These are phyloP conservation scores for Drosophila kanapiae DNA, from an alignment of 1,140 invertebrate genomes.

Conservation along the genomic window DNA sequence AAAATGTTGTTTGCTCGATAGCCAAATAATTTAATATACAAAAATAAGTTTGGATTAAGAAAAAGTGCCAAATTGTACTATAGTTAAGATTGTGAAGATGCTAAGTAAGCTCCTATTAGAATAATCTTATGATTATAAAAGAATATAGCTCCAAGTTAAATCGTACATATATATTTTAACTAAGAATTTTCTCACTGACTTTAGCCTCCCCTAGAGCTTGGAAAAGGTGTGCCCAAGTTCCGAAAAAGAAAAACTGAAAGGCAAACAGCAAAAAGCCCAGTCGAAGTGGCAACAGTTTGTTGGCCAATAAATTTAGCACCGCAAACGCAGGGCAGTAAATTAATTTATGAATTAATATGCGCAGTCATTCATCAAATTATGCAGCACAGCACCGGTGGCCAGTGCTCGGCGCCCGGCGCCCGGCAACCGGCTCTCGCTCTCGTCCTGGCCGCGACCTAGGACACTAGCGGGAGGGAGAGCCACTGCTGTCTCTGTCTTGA, in stretches of 20 bases:
- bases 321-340: constrained; percentile 64
- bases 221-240: neutral
- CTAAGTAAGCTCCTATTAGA: too few species aligned
- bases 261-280: too few species aligned
- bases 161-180: too few species aligned
- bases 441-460: constrained; percentile 35
- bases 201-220: too few species aligned
- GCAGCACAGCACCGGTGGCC: constrained; percentile 22
- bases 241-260: constrained; percentile 16
- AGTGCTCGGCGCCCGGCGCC: neutral
- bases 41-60: too few species aligned
- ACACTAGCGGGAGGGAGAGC: constrained; percentile 9
- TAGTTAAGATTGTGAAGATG: too few species aligned
- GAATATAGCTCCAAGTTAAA: too few species aligned
- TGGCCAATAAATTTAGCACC: constrained; percentile 58
- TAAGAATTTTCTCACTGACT: neutral
- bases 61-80: too few species aligned
- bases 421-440: constrained; percentile 4
- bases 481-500: constrained; percentile 52
- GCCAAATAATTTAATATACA: too few species aligned
- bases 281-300: constrained; percentile 60
- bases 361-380: constrained; percentile 82
- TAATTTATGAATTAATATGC: constrained; percentile 82
- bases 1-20: too few species aligned
- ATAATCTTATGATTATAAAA: too few species aligned